Evolutionary conservation across 2,888 invertebrate genomes (phyloP), one percentile per base, ranked within the genome.

Genomic region (Tribolium freemani): DNA sequence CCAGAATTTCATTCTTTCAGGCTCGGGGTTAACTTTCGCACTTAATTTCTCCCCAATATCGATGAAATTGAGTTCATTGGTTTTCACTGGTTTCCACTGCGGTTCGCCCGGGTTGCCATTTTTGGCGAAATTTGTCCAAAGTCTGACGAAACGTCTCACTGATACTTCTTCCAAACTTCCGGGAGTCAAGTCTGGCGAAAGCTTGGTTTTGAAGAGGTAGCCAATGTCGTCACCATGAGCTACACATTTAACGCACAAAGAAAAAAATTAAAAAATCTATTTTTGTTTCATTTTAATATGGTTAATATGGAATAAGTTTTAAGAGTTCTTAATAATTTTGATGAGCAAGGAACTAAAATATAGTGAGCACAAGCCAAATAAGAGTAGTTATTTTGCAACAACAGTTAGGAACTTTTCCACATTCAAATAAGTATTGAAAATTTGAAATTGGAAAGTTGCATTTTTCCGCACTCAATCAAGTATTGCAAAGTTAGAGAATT

Each of bases 91-190:
- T 38, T 76, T 75, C 78, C 78, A 80, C 21, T 76, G 66, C 8
- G 77, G 71, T 8, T 64, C 68, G 9, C 77, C 78, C 10, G 80
- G 80, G 60, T 80, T 75, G 5, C 79, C 78, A 53, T 44, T 77
- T 67, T 64, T 76, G 5, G 83, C 83, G 69, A 83, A 83, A 72
- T 82, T 82, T 2, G 80, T 79, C 83, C 83, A 83, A 6, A 83
- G 50, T 61, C 74, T 80, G 9, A 80, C 71, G 56, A 83, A 76
- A 13, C 79, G 74, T 54, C 75, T 72, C 16, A 82, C 69, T 4
- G 75, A 57, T 11, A 70, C 53, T 44, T 81, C 81, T 75, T 83
- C 83, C n/a, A 74, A 5, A 46, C 80, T 80, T 5, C 75, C 77
- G 4, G 75, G 69, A n/a, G 63, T 54, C 9, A 82, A 63, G 46